Conservation (phyloP, 1,140 invertebrate species). For the Caenorhabditis briggsae region DNA sequence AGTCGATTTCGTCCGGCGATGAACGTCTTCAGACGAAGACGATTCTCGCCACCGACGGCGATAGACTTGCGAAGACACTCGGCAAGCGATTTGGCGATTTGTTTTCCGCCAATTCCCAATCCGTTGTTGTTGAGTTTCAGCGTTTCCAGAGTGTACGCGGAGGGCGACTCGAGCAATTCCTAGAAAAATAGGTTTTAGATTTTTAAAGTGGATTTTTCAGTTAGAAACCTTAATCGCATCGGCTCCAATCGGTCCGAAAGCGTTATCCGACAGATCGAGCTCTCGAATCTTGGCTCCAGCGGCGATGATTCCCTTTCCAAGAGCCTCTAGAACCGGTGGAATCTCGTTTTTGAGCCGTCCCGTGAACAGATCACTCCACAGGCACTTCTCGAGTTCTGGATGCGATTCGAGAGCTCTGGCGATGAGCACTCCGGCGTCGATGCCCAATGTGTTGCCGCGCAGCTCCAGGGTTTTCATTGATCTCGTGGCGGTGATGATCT, state of each 20-base stretch:
- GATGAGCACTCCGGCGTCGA: slow-evolving; percentile 61
- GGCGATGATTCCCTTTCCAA: slow-evolving; percentile 86
- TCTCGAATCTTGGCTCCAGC: slow-evolving; percentile 86
- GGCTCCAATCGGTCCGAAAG: slow-evolving; percentile 94
- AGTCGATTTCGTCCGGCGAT: slow-evolving; percentile 91
- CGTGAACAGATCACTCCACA: slow-evolving; percentile 90
- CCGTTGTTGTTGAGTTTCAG: slow-evolving; percentile 93
- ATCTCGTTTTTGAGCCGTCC: slow-evolving; percentile 93
- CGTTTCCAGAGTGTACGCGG: slow-evolving; percentile 86
- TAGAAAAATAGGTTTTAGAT: too few species aligned
- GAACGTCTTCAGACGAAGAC: slow-evolving; percentile 86
- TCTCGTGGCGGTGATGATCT: not conserved
- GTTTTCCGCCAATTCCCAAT: slow-evolving; percentile 88
- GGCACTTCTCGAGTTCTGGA: slow-evolving; percentile 57
- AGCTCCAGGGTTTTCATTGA: slow-evolving; percentile 54
- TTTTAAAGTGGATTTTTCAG: too few species aligned
- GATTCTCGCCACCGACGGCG: slow-evolving; percentile 78
- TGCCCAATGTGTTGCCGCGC: slow-evolving; percentile 63
- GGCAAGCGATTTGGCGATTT: slow-evolving; percentile 85
- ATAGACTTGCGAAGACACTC: slow-evolving; percentile 83
- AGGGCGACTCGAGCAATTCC: slow-evolving; percentile 85
- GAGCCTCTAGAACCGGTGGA: slow-evolving; percentile 86
- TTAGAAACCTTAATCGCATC: slow-evolving; percentile 79
- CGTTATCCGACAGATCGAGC: slow-evolving; percentile 95
- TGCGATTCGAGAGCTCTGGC: slow-evolving; percentile 59